Base-by-base conservation (phyloP, 1,140 invertebrate species). In the Bombus confusus region DNA sequence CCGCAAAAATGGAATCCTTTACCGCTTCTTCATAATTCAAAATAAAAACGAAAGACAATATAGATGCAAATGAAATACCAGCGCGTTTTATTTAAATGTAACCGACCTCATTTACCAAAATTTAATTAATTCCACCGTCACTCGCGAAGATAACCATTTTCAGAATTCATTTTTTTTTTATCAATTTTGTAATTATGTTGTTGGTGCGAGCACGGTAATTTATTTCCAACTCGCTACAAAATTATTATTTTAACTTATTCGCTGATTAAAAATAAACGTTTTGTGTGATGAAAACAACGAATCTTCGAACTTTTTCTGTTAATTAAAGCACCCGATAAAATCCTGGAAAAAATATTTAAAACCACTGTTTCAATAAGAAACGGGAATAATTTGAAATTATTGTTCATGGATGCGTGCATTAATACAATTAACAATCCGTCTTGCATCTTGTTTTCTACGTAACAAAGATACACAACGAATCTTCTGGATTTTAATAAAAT, bases 81-180 rank as follows among this genome's bases (percentile, higher is more conserved):
- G 3, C 31, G n/a, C 22, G n/a, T 52, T 74, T 74, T 52, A 74
- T 74, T 47, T 31, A 34, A 74, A 47, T 73, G 43, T 52, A 74
- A 25, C 73, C 34, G 12, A 75, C 18, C 28, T 43, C 31, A 25
- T 47, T 75, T 73, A 18, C 41, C 28, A 31, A 72, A 72, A 72
- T 28, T 73, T 43, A 73, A 73, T 47, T 73, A 73, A 73, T 73
- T 73, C 15, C 5, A 47, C 41, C n/a, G 15, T 5, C 15, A 31
- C 15, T 8, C 28, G n/a, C 2, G 41, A 73, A 9, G 4, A 47
- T 31, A 15, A 73, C 12, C 12, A 72, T 47, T 73, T 73, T 41
- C 28, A n/a, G 18, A 73, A 22, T 25, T 73, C 25, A 41, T 71
- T 22, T 22, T 18, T 31, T 73, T 31, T 18, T 18, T 22, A 18